Base-by-base conservation (phyloP, 1,140 invertebrate genomes). In the Drosophila santomea region DNA sequence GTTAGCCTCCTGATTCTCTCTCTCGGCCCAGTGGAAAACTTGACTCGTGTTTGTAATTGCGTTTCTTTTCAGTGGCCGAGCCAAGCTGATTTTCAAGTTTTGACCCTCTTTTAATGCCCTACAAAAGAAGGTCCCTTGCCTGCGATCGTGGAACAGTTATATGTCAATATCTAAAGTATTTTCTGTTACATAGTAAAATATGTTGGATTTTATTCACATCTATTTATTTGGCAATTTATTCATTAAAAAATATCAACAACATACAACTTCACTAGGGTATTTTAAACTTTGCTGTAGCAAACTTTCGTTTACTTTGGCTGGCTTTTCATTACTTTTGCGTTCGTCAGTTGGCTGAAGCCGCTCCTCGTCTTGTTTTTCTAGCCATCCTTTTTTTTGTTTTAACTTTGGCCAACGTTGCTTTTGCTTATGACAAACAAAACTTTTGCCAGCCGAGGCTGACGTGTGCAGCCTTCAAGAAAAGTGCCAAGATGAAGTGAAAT, bases 351-450 rank as follows among this genome's bases (percentile, higher is more conserved):
- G 28, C 54, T 80, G 72, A 36, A 63, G 73, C 72, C 80, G 58
- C 63, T 64, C 62, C 17, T 62, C 44, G 36, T 44, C 54, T 50
- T 71, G 66, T 50, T 63, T 35, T 56, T 84, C 44, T 48, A 48
- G 20, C 17, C 35, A 38, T 62, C 4, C 57, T 52, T 55, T 57
- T 44, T 81, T 66, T 57, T 60, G 36, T 75, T 61, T 66, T 63
- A 57, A 45, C 54, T 78, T 80, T 62, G 48, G 61, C 39, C 64
- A 59, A 60, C 61, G 73, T 54, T 58, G 55, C 45, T 74, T 81
- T 78, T 67, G 78, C 80, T 88, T 89, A 77, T 89, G 83, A 80
- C 71, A 86, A 88, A 79, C 79, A 88, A 88, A 72, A 88, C 75
- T 83, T 88, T 89, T 71, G 36, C 45, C 52, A 71, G 57, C 62